Evolutionary conservation across 2,113 vertebrate genomes (phyloP).

Genomic region (Tragelaphus imberbis): DNA sequence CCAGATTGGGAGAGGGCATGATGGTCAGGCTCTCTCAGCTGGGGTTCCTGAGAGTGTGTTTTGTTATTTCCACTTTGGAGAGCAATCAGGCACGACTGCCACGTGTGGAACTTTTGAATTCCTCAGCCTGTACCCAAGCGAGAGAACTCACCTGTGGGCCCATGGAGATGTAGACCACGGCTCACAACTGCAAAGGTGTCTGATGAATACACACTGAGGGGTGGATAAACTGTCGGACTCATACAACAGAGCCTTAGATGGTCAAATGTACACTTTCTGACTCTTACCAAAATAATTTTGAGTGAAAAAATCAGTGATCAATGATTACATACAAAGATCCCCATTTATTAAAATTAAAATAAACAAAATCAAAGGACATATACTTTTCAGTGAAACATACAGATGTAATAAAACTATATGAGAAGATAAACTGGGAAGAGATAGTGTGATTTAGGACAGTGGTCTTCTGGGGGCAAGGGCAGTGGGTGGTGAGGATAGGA

Average conservation of each 20-base stretch:
- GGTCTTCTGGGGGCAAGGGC: not conserved
- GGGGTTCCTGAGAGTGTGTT: not conserved
- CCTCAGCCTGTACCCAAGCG: not conserved
- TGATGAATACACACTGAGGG: accelerated
- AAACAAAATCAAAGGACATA: not conserved
- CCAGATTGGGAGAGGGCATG: accelerated
- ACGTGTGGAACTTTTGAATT: accelerated
- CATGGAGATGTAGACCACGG: accelerated
- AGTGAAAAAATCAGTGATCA: not conserved
- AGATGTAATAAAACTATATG: not conserved
- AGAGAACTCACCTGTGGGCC: not conserved
- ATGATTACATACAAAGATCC: not conserved
- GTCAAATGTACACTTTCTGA: not conserved
- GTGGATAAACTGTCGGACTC: accelerated
- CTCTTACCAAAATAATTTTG: not conserved
- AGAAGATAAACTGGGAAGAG: not conserved
- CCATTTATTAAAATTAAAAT: not conserved
- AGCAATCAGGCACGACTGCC: accelerated
- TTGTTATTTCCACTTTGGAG: not conserved
- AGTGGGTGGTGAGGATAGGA: not conserved
- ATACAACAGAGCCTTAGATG: accelerated
- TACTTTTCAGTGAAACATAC: not conserved
- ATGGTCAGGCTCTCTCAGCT: not conserved
- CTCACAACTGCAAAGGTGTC: no score
- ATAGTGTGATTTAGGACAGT: accelerated